Conservation (phyloP, 1,140 invertebrate species). For the Hylaeus volcanicus region DNA sequence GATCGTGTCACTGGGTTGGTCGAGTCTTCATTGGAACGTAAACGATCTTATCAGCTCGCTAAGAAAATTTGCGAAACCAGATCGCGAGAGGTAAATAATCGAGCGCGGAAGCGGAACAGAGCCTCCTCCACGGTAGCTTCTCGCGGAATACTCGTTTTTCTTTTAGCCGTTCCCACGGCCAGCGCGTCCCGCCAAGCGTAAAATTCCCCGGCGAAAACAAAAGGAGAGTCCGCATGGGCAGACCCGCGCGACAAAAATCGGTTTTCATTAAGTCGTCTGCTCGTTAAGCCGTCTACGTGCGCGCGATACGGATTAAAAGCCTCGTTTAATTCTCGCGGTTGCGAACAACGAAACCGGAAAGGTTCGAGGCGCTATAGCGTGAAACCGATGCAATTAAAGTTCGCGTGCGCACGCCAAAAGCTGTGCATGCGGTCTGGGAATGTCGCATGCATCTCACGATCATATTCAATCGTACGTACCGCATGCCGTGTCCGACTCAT, state of each 20-base stretch:
- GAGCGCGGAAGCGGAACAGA: background rate
- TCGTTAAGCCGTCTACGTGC: background rate
- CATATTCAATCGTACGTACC: too few relatives aligned
- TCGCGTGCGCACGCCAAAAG: background rate
- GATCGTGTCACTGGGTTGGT: too few relatives aligned
- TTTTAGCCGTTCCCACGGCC: background rate
- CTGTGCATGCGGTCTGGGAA: too few relatives aligned
- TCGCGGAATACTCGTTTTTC: too few relatives aligned
- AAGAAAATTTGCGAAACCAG: background rate
- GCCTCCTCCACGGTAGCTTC: background rate
- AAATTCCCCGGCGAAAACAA: conserved; percentile 13
- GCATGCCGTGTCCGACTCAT: too few relatives aligned
- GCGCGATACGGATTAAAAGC: background rate
- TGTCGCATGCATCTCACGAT: too few relatives aligned
- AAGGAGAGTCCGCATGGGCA: background rate
- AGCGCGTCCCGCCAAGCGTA: background rate
- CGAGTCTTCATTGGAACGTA: too few relatives aligned
- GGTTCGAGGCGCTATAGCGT: background rate
- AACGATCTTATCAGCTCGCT: background rate
- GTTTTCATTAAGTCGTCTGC: conserved; percentile 28
- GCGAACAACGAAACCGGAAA: background rate
- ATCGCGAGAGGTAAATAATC: too few relatives aligned
- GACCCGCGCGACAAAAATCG: conserved; percentile 4
- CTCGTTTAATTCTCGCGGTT: background rate
- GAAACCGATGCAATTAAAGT: background rate